Evolutionary conservation across 2,888 invertebrate species (phyloP), one percentile per base, ranked within the genome.

Genomic region (Myopa testacea): DNA sequence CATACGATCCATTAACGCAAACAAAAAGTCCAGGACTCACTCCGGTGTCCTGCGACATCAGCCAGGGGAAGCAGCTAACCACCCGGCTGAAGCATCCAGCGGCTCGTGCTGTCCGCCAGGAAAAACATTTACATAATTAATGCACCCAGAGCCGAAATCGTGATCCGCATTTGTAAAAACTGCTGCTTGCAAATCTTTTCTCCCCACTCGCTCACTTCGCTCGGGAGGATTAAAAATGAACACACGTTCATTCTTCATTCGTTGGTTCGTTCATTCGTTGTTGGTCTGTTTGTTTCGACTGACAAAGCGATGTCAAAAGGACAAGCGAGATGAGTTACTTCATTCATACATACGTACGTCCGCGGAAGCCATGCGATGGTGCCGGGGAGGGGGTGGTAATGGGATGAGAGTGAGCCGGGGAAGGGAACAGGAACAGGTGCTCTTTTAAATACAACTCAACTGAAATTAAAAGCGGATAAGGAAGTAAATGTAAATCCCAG

Each of bases 111-210:
- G 65, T 65, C 65, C 14, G 37, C 14, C 63, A 65, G 8, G 50
- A 52, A 65, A 34, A 63, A 16, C 74, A 74, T 74, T 74, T 74
- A 65, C 74, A 74, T 74, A 74, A 74, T 74, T 74, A 74, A 74
- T 65, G 50, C 65, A 52, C n/a, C 74, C 74, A 74, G 63, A 52
- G 16, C 26, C 65, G 26, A 50, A 38, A 52, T 74, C 52, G 74
- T 65, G 74, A 74, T 50, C 74, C 65, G 65, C 65, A 74, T 74
- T 74, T n/a, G 52, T 37, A 63, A 74, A 74, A 52, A 74, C 63
- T 58, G 37, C 63, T 16, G 58, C 40, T 58, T 60, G 60, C 37
- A 60, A 72, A 60, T 60, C 40, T 72, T 72, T 60, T 52, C 52
- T 52, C 2, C 26, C 19, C 50, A 19, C 45, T 50, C 69, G 69